Evolutionary conservation across 1,140 invertebrate species (phyloP).

Genomic region (Brachionus rotundiformis): DNA sequence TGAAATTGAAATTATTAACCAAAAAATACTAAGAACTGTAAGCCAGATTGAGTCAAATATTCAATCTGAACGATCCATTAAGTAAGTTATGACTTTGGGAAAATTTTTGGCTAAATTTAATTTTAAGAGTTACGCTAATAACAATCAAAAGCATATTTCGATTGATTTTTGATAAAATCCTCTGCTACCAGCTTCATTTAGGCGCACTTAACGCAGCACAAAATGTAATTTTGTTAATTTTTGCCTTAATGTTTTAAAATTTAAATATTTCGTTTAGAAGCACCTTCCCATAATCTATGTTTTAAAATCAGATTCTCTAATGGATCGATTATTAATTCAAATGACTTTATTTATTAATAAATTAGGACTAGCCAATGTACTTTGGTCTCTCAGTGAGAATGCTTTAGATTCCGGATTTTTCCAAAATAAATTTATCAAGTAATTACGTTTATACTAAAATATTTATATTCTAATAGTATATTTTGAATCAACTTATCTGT

Average conservation of each 20-base stretch:
- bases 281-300: constrained; percentile 10
- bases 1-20: not conserved
- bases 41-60: not conserved
- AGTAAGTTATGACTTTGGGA: not conserved
- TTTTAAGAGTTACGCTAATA: not conserved
- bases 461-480: not conserved
- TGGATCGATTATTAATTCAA: constrained; percentile 3
- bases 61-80: not conserved
- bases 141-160: not conserved
- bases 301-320: not conserved
- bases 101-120: not conserved
- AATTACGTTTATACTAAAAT: not conserved
- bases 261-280: constrained; percentile 15
- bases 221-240: not conserved
- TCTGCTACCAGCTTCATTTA: constrained; percentile 14
- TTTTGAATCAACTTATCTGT: no score
- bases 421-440: not conserved
- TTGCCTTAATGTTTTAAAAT: not conserved
- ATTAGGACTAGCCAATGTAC: not conserved
- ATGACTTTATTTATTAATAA: constrained; percentile 21
- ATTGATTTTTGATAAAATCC: not conserved
- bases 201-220: not conserved
- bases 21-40: not conserved
- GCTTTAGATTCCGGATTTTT: not conserved
- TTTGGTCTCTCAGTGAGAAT: not conserved